A percentile compares a stretch with the other conserved stretches of the same genome.
These are phyloP conservation scores for Hypsibius dujardini DNA, from an alignment of 1,140 invertebrate species.

Conservation along the genomic window DNA sequence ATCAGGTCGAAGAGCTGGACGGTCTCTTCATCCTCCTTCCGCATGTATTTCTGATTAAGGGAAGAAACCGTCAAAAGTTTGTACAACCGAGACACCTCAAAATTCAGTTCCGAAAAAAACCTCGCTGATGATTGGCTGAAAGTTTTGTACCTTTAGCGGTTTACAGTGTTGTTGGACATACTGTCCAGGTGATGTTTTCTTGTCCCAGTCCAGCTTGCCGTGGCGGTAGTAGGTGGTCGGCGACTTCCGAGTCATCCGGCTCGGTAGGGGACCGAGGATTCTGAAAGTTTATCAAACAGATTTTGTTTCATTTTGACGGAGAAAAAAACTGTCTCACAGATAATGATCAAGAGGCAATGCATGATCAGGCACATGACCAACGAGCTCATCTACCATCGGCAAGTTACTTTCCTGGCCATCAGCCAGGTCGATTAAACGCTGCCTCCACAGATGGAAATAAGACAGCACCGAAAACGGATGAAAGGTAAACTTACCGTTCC, in stretches of 20 bases:
- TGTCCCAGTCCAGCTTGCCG: constrained; percentile 82
- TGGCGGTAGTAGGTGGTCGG: constrained; percentile 64
- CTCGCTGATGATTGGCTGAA: neutral
- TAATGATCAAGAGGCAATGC: too few relatives aligned
- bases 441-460: neutral
- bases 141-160: constrained; percentile 27
- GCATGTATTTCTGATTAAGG: constrained; percentile 1
- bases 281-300: neutral
- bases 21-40: constrained; percentile 26
- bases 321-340: neutral
- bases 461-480: neutral
- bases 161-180: constrained; percentile 36
- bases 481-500: constrained; percentile 49
- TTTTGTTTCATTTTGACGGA: neutral
- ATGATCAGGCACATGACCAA: too few relatives aligned
- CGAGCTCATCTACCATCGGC: too few relatives aligned
- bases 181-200: constrained; percentile 69
- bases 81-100: too few relatives aligned
- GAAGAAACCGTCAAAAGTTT: too few relatives aligned
- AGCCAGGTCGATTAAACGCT: too few relatives aligned
- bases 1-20: constrained; percentile 35
- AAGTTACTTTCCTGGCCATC: too few relatives aligned
- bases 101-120: neutral
- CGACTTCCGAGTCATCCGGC: constrained; percentile 38
- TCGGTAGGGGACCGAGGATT: constrained; percentile 30